Percentiles rank a stretch among this genome's conserved stretches.
These are phyloP conservation scores for Stenotaenia linearis DNA, from an alignment of 2,888 invertebrate species.

Conservation along the genomic window DNA sequence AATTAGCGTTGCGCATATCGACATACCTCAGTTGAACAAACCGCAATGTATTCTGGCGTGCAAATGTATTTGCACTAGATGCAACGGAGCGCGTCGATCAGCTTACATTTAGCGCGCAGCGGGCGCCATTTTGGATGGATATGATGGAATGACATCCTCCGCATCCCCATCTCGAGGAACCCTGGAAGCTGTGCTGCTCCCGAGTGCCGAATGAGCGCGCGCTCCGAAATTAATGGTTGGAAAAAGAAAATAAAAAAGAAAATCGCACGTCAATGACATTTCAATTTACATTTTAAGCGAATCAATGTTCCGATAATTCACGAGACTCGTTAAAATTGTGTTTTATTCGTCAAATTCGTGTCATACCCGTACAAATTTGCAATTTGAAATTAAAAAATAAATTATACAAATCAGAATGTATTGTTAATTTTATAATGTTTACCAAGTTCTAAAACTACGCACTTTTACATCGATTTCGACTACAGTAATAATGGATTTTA, in stretches of 20 bases:
- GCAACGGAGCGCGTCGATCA: slow-evolving; percentile 3
- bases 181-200: background rate
- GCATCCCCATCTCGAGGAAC: slow-evolving; percentile 1
- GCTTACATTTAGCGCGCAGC: slow-evolving; percentile 23
- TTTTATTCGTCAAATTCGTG: background rate
- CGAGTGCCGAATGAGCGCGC: background rate
- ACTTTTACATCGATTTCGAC: background rate
- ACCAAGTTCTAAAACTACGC: background rate
- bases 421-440: background rate
- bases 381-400: background rate
- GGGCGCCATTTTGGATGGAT: slow-evolving; percentile 20
- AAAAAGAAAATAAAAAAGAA: background rate
- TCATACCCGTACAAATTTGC: slow-evolving; percentile 17
- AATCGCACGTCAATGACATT: slow-evolving; percentile 3
- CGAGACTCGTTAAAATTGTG: background rate
- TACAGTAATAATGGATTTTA: no score
- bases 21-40: background rate
- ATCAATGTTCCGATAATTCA: background rate
- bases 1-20: background rate
- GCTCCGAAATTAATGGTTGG: background rate
- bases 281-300: background rate
- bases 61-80: background rate
- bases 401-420: background rate
- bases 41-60: background rate
- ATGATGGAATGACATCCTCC: slow-evolving; percentile 17